Conservation (phyloP, 2,888 invertebrate genomes). For the Ctenicera cuprea region DNA sequence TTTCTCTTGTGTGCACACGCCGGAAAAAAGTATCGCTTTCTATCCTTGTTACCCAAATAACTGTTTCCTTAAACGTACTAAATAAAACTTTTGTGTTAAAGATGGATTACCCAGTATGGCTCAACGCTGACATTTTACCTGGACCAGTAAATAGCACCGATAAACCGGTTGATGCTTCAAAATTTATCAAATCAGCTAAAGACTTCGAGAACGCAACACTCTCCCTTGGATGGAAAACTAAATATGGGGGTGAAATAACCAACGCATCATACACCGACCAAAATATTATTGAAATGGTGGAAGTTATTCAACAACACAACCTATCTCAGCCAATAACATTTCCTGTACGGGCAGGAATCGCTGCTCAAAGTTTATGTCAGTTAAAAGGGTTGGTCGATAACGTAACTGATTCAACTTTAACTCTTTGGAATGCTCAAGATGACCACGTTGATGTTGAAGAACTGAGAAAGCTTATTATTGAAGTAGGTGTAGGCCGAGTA, state of each 20-base stretch:
- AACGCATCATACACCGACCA: constrained; percentile 78
- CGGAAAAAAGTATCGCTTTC: too few species aligned
- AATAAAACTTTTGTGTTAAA: constrained; percentile 70
- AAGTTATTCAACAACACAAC: constrained; percentile 74
- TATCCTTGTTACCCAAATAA: too few species aligned
- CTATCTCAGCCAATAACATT: constrained; percentile 86
- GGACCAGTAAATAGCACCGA: constrained; percentile 82
- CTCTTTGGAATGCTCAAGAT: constrained; percentile 84
- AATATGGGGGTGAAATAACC: constrained; percentile 74
- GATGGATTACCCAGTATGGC: constrained; percentile 85
- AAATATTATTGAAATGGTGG: constrained; percentile 82
- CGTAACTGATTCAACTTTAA: constrained; percentile 79
- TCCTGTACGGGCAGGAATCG: constrained; percentile 83
- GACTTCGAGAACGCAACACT: constrained; percentile 80
- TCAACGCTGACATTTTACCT: constrained; percentile 90
- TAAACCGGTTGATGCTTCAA: constrained; percentile 78
- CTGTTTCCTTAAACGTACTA: too few species aligned
- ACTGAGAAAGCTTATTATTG: constrained; percentile 80
- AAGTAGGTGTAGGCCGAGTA: constrained; percentile 80
- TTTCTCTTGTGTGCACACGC: too few species aligned
- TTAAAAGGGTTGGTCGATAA: constrained; percentile 78
- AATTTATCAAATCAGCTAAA: constrained; percentile 78
- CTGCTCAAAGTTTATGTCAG: constrained; percentile 79
- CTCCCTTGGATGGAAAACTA: constrained; percentile 92
- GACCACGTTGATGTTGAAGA: constrained; percentile 82